phyloP scores from a whole-genome alignment of 2,888 invertebrate species.

The Urechis unicinctus region DNA sequence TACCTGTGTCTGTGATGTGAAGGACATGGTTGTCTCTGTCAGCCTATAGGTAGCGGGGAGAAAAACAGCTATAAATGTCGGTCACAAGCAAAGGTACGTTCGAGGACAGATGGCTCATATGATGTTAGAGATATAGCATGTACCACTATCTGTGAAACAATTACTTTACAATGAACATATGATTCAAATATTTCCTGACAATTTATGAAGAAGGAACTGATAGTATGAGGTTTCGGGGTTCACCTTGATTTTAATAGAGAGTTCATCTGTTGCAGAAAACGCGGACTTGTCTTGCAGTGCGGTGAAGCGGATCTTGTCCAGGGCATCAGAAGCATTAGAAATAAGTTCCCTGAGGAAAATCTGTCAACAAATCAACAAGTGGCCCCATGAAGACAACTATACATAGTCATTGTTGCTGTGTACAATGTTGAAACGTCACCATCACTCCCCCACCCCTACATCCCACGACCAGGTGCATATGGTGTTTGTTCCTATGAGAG shows the following conservation, averaged over 20 bases:
- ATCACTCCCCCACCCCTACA: no score
- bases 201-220: neutral
- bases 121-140: neutral
- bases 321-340: conserved; percentile 97
- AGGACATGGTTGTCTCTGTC: conserved; percentile 86
- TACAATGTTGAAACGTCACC: no score
- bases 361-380: conserved; percentile 53
- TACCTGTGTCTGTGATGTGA: conserved; percentile 92
- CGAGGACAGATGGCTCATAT: neutral
- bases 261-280: conserved; percentile 71
- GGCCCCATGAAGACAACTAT: no score
- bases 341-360: conserved; percentile 96
- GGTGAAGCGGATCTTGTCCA: conserved; percentile 93
- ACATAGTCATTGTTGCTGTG: no score
- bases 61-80: no score
- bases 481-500: no score
- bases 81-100: neutral
- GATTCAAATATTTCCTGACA: neutral
- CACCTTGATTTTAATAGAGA: conserved; percentile 78
- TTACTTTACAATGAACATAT: neutral
- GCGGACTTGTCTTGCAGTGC: conserved; percentile 81
- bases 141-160: neutral
- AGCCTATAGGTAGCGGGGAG: no score
- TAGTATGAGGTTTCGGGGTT: neutral
- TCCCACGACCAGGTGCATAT: no score